phyloP scores from a whole-genome alignment of 1,140 invertebrate genomes.

The Scaptomyza hsui region DNA sequence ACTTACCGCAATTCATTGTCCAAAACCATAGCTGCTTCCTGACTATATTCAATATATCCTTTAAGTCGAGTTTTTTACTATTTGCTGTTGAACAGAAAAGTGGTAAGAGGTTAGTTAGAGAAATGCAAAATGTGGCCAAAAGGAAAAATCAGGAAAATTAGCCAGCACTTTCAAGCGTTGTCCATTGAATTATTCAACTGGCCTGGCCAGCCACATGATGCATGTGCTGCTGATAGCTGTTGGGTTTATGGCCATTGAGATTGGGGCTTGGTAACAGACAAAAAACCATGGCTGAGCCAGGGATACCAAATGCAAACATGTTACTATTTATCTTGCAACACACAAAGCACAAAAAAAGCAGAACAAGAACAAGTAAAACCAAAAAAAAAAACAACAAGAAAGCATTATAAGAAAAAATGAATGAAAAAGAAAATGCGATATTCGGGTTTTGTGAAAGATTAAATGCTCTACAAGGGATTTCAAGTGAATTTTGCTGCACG shows the following conservation, averaged over 20 bases:
- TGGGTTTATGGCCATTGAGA: conserved; percentile 19
- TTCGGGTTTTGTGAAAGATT: not conserved
- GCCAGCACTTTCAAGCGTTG: conserved; percentile 29
- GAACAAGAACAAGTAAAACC: conserved; percentile 16
- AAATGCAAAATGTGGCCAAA: not conserved
- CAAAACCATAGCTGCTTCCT: conserved; percentile 30
- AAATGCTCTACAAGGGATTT: conserved; percentile 6
- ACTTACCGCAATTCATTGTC: conserved; percentile 26
- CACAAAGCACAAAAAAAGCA: conserved; percentile 47
- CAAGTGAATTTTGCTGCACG: not conserved
- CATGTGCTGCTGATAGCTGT: conserved; percentile 46
- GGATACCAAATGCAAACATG: conserved; percentile 59
- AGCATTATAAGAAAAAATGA: not conserved
- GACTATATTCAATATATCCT: conserved; percentile 1
- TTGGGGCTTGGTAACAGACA: not conserved
- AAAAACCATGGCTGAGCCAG: conserved; percentile 8
- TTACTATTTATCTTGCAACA: conserved; percentile 71
- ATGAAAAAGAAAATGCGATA: not conserved
- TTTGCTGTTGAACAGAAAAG: not conserved
- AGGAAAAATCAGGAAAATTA: conserved; percentile 53
- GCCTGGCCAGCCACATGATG: conserved; percentile 48
- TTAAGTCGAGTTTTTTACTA: not conserved
- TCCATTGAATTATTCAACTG: conserved; percentile 55
- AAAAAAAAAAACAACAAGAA: conserved; percentile 3
- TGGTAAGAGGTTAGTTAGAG: not conserved